Conservation (phyloP, 2,888 invertebrate genomes). For the Maniola hyperantus region DNA sequence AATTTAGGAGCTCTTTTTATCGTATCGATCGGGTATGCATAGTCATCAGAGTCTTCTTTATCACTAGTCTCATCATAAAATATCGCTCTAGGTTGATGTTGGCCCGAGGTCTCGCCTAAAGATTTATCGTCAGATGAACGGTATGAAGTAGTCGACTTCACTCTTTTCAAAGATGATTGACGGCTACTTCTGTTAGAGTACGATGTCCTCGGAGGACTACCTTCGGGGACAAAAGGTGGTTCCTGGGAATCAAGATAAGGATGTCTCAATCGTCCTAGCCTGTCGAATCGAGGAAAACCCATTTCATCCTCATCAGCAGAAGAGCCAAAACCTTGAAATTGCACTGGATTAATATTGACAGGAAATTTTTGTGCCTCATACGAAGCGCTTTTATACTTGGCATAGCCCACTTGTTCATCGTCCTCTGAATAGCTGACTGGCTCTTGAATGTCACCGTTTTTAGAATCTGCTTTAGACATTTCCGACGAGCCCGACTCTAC, state of each 20-base stretch:
- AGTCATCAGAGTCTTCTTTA: conserved; percentile 77
- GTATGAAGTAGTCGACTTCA: conserved; percentile 63
- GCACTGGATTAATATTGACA: conserved; percentile 73
- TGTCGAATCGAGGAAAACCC: conserved; percentile 85
- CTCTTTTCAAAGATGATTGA: conserved; percentile 74
- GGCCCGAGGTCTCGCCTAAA: conserved; percentile 65
- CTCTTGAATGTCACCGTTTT: conserved; percentile 67
- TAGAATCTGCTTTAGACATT: conserved; percentile 80
- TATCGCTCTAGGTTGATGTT: conserved; percentile 58
- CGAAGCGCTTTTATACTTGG: conserved; percentile 64
- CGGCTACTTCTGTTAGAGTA: conserved; percentile 78
- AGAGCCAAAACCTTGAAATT: conserved; percentile 84
- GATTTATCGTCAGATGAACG: conserved; percentile 67
- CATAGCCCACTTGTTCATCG: conserved; percentile 79
- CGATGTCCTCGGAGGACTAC: conserved; percentile 71
- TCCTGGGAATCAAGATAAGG: conserved; percentile 79
- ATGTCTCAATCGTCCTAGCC: conserved; percentile 80
- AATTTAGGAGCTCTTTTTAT: conserved; percentile 78
- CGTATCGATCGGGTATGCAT: conserved; percentile 77
- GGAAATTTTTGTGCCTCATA: conserved; percentile 74
- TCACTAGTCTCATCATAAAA: conserved; percentile 74
- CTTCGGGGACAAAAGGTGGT: conserved; percentile 74
- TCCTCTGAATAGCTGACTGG: conserved; percentile 80
- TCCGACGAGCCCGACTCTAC: conserved; percentile 84
- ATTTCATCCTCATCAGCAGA: conserved; percentile 86